Base-by-base conservation (phyloP, 1,140 invertebrate genomes). In the Nasonia giraulti region DNA sequence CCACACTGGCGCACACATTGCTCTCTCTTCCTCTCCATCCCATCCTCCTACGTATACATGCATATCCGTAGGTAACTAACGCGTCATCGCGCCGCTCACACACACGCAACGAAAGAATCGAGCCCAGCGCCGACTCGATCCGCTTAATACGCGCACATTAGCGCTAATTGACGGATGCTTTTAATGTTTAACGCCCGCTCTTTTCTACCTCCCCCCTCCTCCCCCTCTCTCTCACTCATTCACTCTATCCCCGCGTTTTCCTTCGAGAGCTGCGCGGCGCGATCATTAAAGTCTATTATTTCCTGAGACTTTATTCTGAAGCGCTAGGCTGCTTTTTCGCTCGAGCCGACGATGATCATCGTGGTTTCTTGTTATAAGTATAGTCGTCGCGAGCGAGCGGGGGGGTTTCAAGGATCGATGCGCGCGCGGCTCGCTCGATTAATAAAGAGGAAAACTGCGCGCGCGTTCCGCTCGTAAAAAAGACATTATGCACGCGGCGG, bases 111-210 rank as follows among this genome's bases (percentile, higher is more conserved):
- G 55, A 47, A 33, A 69, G 79, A 11, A 47, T 44, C 5, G 17
- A 73, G 33, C 27, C 10, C 5, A 14, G 10, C 55, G 14, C 17
- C 77, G 44, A 20, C 84, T 85, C 74, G 83, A 76, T 86, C 82
- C 82, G 85, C 85, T 89, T 88, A 88, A 89, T 88, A 87, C 87
- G 83, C 79, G 80, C 76, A 86, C 88, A 89, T 89, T 89, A 90
- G 79, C 87, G 87, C 87, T 90, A 90, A 90, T 90, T 89, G 89
- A 90, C 86, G 87, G 85, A 90, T 89, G 87, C 88, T 89, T 89
- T 89, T 90, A 90, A 90, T 90, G 90, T 90, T 90, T 90, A 89
- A 89, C 87, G 86, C 87, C 86, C 83, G 87, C 86, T 86, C 85
- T 87, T 86, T 83, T 83, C 55, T 83, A 82, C 75, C 75, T 75